A percentile compares a stretch with the other conserved stretches of the same genome.
Conservation (phyloP, 2,888 invertebrate species). For the Drosophila affinis region DNA sequence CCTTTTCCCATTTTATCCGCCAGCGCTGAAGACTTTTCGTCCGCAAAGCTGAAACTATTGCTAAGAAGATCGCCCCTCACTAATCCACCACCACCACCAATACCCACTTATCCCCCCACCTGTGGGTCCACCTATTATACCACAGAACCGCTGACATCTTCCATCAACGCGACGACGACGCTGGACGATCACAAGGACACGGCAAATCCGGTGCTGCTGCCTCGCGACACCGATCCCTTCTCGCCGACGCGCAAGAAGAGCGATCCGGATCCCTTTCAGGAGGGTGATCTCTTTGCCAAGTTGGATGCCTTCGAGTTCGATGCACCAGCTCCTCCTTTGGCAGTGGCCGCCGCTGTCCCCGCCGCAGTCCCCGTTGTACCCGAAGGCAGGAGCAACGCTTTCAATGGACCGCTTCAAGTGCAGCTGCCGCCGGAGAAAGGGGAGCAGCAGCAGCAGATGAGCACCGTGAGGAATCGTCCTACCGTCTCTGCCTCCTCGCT, state of each 20-base stretch:
- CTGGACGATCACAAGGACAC: conserved; percentile 59
- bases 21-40: conserved; percentile 49
- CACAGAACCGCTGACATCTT: conserved; percentile 61
- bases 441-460: conserved; percentile 41
- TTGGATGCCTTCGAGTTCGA: conserved; percentile 84
- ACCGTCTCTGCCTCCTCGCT: conserved; percentile 41
- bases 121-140: conserved; percentile 61
- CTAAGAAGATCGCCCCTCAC: conserved; percentile 54
- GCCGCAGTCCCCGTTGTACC: conserved; percentile 53
- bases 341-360: conserved; percentile 31
- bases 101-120: conserved; percentile 49
- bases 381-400: conserved; percentile 78
- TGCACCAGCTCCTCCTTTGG: conserved; percentile 62
- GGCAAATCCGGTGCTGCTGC: conserved; percentile 82
- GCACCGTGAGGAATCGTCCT: conserved; percentile 74
- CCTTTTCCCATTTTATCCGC: conserved; percentile 30
- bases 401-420: conserved; percentile 89
- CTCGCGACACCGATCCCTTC: conserved; percentile 83
- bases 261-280: conserved; percentile 91
- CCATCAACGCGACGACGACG: conserved; percentile 14
- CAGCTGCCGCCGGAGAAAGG: conserved; percentile 87
- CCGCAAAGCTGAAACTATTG: conserved; percentile 67
- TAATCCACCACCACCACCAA: conserved; percentile 58
- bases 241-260: conserved; percentile 84
- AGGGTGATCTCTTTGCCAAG: conserved; percentile 83